These are phyloP conservation scores for Corythoichthys haematopterus DNA, from an alignment of 2,113 vertebrate genomes.

Conservation along the genomic window DNA sequence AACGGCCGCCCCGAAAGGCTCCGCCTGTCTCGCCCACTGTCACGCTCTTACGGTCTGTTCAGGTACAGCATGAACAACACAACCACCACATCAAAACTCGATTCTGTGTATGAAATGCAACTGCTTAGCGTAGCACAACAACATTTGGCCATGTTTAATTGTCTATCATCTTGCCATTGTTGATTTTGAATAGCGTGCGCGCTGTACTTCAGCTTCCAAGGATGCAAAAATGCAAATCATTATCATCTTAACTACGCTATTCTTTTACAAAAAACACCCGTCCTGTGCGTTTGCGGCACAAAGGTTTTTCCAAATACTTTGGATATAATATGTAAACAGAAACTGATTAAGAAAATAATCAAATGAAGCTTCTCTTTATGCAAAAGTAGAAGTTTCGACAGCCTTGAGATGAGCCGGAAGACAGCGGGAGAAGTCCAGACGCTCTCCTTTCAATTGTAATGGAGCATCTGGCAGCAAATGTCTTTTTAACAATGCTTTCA, in stretches of 20 bases:
- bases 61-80: no score
- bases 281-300: not conserved
- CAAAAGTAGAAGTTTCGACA: constrained; percentile 35
- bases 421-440: constrained; percentile 45
- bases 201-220: no score
- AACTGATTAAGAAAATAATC: constrained; percentile 27
- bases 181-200: no score
- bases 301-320: not conserved
- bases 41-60: no score
- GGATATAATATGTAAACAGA: constrained; percentile 5
- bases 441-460: constrained; percentile 56
- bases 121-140: no score
- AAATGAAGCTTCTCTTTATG: constrained; percentile 40
- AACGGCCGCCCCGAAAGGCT: no score
- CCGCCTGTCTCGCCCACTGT: no score
- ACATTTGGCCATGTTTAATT: no score
- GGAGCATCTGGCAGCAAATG: constrained; percentile 56
- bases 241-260: not conserved
- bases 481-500: constrained; percentile 37
- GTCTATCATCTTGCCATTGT: no score
- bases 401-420: constrained; percentile 29
- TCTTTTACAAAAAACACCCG: not conserved
- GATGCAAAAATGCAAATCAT: no score
- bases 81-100: no score
- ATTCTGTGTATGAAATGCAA: no score